phyloP scores from a whole-genome alignment of 2,888 invertebrate species.

The Patella depressa region DNA sequence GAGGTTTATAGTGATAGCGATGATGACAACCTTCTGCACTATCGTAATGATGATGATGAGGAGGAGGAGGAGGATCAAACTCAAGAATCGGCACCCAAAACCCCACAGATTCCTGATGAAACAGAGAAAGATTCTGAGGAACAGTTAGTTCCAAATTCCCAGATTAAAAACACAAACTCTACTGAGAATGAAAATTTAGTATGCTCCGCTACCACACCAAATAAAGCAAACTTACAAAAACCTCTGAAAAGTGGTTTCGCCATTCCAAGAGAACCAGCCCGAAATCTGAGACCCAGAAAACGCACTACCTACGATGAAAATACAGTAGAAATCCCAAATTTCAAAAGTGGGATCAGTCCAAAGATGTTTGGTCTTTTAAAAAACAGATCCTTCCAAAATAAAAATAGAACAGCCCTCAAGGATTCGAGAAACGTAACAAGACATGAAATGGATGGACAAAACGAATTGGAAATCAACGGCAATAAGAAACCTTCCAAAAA shows the following conservation, averaged over 20 bases:
- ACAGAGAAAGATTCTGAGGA: neutral
- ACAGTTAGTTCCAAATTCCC: neutral
- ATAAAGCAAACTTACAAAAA: neutral
- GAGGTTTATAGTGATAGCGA: neutral
- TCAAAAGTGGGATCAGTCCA: neutral
- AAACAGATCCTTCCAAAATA: neutral
- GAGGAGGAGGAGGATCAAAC: neutral
- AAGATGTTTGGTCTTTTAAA: constrained; percentile 1
- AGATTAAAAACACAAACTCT: no score
- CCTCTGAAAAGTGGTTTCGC: neutral
- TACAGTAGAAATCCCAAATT: neutral
- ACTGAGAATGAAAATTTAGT: neutral
- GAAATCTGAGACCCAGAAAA: neutral
- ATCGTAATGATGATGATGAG: neutral
- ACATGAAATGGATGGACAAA: neutral
- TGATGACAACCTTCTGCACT: constrained; percentile 1
- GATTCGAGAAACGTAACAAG: neutral
- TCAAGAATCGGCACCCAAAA: neutral
- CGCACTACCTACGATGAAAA: neutral
- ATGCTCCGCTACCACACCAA: neutral
- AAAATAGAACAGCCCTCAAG: no score
- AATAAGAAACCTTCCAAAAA: constrained; percentile 9
- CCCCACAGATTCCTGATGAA: neutral
- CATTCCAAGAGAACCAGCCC: neutral
- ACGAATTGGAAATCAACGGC: no score